A percentile compares a stretch with the other conserved stretches of the same genome.
Conservation (phyloP, 2,797 vertebrate species). For the Aulostomus chinensis region DNA sequence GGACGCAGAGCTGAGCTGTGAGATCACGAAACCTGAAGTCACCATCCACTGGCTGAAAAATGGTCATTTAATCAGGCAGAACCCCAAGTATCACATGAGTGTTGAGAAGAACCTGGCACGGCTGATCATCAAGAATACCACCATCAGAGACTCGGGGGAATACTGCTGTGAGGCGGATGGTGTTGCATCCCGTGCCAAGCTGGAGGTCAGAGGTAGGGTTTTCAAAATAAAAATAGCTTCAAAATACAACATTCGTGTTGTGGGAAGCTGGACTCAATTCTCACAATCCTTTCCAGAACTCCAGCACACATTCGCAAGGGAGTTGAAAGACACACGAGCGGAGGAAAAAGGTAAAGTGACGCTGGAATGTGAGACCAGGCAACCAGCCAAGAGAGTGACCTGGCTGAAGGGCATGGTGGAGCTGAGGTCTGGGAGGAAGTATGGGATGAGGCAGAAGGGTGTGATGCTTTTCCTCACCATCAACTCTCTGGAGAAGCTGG, state of each 20-base stretch:
- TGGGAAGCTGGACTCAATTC: background rate
- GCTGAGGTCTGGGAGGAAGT: conserved; percentile 82
- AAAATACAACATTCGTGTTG: background rate
- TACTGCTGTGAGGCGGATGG: conserved; percentile 89
- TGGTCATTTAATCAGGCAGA: conserved; percentile 81
- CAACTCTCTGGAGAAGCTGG: conserved; percentile 82
- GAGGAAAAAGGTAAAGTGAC: conserved; percentile 85
- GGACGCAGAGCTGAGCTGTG: conserved; percentile 88
- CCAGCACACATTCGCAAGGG: conserved; percentile 86
- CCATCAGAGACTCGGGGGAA: conserved; percentile 86
- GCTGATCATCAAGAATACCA: conserved; percentile 81
- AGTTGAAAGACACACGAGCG: conserved; percentile 79
- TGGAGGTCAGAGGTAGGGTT: conserved; percentile 86
- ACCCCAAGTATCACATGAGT: conserved; percentile 84
- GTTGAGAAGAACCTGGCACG: conserved; percentile 77
- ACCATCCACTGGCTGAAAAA: conserved; percentile 90
- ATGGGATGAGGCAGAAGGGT: conserved; percentile 83
- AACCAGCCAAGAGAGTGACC: conserved; percentile 68
- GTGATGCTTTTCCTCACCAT: conserved; percentile 85
- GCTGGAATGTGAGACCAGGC: conserved; percentile 86
- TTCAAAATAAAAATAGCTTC: background rate
- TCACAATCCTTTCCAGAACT: conserved; percentile 75
- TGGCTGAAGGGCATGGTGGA: conserved; percentile 91
- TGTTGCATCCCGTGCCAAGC: conserved; percentile 81
- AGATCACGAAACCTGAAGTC: conserved; percentile 84